Evolutionary conservation across 2,888 invertebrate genomes (phyloP), one percentile per base, ranked within the genome.

Genomic region (Heliconius charithonia): DNA sequence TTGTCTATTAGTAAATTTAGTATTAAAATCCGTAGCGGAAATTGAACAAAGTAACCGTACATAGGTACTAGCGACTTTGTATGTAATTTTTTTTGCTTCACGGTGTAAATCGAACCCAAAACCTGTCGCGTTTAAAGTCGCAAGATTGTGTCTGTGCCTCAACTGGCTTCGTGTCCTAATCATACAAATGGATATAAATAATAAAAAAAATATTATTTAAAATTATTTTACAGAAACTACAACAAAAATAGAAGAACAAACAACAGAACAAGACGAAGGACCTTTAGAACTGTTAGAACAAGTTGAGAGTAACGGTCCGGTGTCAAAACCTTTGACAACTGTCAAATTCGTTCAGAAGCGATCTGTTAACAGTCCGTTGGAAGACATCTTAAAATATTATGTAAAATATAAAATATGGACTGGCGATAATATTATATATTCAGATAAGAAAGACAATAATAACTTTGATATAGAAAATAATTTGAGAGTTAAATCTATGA

Each of bases 371-470:
- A 85, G 83, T 29, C 90, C 91, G 0, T 63, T 90, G 0, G 80
- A 86, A 0, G 85, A 89, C 75, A 79, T 92, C 13, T 82, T 91
- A 1, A 89, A 90, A 75, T 93, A 92, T 80, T 93, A 90, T 81
- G 82, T 87, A 0, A 94, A 94, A 84, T 87, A 92, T 77, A 93
- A 93, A 84, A 82, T 88, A 0, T 94, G 93, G 93, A 85, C 85
- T 10, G 85, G 85, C 22, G 86, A 89, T 0, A 83, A 83, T 22
- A 67, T 70, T 78, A 27, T 51, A 13, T 7, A 51, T 22, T 63
- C 45, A 25, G 73, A 73, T 27, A 63, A 27, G 16, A 63, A 63
- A 71, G 19, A 32, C 4, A 75, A 69, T 59, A 29, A 65, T 29
- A 56, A 25, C 37, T 80, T 80, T 41, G 82, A 82, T 45, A 73